Evolutionary conservation across 2,113 vertebrate genomes (phyloP).

Genomic region (Gorsachius goisagi): DNA sequence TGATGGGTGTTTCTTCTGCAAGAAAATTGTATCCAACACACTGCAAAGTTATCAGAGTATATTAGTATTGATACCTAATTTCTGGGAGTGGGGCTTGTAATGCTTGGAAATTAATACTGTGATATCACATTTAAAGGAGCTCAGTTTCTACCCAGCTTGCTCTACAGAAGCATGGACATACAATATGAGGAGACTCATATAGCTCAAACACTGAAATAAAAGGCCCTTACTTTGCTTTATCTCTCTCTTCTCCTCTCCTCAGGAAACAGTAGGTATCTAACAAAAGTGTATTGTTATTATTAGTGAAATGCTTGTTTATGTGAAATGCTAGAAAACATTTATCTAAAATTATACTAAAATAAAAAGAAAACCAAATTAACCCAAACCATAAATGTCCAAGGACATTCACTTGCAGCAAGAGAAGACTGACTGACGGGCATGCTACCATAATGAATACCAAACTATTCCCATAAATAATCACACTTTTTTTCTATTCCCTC

Average conservation of each 20-base stretch:
- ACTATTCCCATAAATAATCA: neutral
- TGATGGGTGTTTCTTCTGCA: neutral
- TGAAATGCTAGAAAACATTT: neutral
- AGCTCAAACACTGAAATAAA: neutral
- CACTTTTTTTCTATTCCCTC: neutral
- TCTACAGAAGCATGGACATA: neutral
- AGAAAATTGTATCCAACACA: neutral
- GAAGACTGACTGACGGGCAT: neutral
- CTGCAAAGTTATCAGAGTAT: neutral
- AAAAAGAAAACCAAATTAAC: neutral
- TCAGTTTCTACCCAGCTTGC: neutral
- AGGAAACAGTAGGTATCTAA: neutral
- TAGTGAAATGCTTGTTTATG: neutral
- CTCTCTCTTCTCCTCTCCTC: neutral
- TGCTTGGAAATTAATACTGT: neutral
- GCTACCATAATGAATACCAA: neutral
- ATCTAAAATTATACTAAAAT: neutral
- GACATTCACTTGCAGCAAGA: neutral
- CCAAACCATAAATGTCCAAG: neutral
- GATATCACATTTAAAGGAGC: neutral
- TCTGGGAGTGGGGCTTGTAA: neutral
- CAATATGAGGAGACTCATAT: neutral
- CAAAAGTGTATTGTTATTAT: neutral
- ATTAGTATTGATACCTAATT: neutral
- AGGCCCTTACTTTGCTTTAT: neutral